Percentiles rank a stretch among this genome's conserved stretches.
phyloP scores from a whole-genome alignment of 2,113 vertebrate genomes.

The Toxotes chatareus region DNA sequence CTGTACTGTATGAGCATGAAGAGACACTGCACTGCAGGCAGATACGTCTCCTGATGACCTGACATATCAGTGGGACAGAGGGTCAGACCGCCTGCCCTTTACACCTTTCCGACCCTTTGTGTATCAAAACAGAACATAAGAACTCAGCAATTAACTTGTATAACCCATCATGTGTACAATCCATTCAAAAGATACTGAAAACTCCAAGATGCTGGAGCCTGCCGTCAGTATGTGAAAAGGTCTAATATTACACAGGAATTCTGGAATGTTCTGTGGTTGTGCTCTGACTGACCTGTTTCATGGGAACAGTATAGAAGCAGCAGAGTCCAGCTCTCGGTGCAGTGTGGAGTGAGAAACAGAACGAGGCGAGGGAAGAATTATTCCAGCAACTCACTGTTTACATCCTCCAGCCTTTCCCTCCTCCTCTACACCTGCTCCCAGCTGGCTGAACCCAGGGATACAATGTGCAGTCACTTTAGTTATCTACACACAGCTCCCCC shows the following conservation, averaged over 20 bases:
- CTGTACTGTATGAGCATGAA: background rate
- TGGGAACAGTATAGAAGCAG: background rate
- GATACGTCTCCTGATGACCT: constrained; percentile 7
- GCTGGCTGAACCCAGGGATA: constrained; percentile 5
- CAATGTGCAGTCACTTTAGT: background rate
- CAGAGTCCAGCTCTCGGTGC: background rate
- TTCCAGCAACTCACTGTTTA: constrained; percentile 20
- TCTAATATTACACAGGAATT: background rate
- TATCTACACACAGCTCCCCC: background rate
- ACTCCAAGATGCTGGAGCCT: background rate
- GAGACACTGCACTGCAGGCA: constrained; percentile 1
- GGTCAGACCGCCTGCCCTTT: background rate
- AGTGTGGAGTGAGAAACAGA: constrained; percentile 9
- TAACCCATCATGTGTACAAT: background rate
- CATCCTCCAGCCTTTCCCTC: constrained; percentile 13
- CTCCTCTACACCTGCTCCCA: constrained; percentile 38
- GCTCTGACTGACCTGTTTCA: background rate
- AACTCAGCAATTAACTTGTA: background rate
- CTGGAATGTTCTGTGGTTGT: background rate
- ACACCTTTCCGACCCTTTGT: background rate
- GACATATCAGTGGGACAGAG: background rate
- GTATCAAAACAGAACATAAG: background rate
- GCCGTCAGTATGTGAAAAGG: background rate
- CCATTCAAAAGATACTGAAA: background rate
- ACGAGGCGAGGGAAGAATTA: background rate